phyloP scores from a whole-genome alignment of 2,888 invertebrate species.

The Melanotus villosus region DNA sequence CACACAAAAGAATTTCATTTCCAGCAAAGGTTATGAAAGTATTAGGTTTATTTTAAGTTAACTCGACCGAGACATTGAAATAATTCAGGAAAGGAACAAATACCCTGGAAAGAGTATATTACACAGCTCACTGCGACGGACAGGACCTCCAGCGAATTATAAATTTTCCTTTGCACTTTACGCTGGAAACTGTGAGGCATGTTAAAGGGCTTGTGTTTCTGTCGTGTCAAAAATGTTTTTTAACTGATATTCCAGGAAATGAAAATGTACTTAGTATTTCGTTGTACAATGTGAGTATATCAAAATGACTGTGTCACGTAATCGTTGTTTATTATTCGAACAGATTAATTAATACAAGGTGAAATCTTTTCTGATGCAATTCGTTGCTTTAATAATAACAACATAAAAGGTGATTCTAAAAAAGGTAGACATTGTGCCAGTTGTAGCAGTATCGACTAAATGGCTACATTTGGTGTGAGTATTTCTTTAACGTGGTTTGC shows the following conservation, averaged over 20 bases:
- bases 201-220: conserved; percentile 27
- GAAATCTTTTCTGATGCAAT: too few species aligned
- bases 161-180: conserved; percentile 21
- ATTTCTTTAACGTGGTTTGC: too few species aligned
- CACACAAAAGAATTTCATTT: too few species aligned
- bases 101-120: conserved; percentile 28
- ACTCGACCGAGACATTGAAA: neutral
- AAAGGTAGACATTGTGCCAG: too few species aligned
- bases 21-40: neutral
- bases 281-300: too few species aligned
- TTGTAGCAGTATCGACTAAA: too few species aligned
- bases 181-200: conserved; percentile 6
- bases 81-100: conserved; percentile 26
- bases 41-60: neutral
- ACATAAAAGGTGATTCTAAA: too few species aligned
- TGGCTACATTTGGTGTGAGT: too few species aligned
- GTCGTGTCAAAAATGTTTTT: conserved; percentile 9
- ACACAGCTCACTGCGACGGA: conserved; percentile 19
- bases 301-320: too few species aligned
- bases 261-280: conserved; percentile 12
- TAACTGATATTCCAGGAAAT: neutral
- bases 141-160: conserved; percentile 27
- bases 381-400: too few species aligned
- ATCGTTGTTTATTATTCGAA: too few species aligned
- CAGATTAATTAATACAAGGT: too few species aligned